These are phyloP conservation scores for Anolis apletophallus DNA, from an alignment of 2,797 vertebrate genomes.

Conservation along the genomic window DNA sequence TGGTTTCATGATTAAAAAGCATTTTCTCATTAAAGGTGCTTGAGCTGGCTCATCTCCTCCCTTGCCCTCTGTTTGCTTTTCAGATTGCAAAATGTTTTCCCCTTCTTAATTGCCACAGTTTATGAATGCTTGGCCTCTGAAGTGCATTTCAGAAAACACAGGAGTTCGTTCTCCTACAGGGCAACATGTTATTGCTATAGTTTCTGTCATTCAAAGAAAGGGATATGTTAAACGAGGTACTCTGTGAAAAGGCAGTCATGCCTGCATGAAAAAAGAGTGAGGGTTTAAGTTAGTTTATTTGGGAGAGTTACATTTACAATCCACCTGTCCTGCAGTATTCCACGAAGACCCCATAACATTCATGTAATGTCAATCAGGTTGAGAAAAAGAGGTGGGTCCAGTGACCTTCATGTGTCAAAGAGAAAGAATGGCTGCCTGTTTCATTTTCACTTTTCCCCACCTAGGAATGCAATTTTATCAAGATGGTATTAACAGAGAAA, in stretches of 20 bases:
- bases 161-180: constrained; percentile 21
- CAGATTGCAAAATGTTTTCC: constrained; percentile 50
- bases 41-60: constrained; percentile 47
- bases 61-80: constrained; percentile 60
- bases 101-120: constrained; percentile 55
- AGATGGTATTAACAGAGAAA: neutral
- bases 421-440: too few relatives aligned
- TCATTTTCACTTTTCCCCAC: too few relatives aligned
- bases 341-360: too few relatives aligned
- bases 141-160: constrained; percentile 36
- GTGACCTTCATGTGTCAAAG: too few relatives aligned
- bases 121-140: constrained; percentile 33
- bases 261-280: too few relatives aligned
- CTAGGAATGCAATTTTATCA: too few relatives aligned
- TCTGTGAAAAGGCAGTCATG: neutral
- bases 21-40: constrained; percentile 64
- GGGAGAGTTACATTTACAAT: too few relatives aligned
- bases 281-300: too few relatives aligned
- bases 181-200: constrained; percentile 27
- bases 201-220: neutral
- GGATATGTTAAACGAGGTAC: neutral
- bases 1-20: constrained; percentile 65
- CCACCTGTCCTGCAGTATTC: too few relatives aligned
- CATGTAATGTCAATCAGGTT: too few relatives aligned
- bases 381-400: too few relatives aligned